Percentiles rank a stretch among this genome's conserved stretches.
Conservation (phyloP, 2,113 vertebrate genomes). For the Ochotona princeps region DNA sequence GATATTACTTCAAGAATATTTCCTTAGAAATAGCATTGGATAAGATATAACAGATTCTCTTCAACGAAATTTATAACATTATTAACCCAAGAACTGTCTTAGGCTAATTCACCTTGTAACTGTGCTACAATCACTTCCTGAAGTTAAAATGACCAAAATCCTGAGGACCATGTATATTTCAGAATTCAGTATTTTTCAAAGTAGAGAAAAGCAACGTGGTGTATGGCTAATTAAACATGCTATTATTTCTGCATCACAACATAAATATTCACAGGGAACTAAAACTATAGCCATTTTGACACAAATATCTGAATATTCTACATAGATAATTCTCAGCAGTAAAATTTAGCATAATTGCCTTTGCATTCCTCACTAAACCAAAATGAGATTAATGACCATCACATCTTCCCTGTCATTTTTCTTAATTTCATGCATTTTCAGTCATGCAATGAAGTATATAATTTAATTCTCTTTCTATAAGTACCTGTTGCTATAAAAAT, state of each 20-base stretch:
- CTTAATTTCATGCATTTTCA: neutral
- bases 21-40: neutral
- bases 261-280: neutral
- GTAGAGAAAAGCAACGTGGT: neutral
- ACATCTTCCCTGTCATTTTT: neutral
- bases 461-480: neutral
- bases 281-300: neutral
- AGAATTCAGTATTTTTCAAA: slow-evolving; percentile 10
- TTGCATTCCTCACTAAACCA: neutral
- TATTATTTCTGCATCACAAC: slow-evolving; percentile 1
- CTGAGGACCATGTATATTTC: neutral
- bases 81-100: slow-evolving; percentile 14
- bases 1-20: neutral
- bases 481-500: neutral
- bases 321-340: slow-evolving; percentile 19
- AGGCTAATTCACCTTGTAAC: neutral
- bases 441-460: neutral
- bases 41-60: neutral
- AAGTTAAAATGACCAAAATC: neutral
- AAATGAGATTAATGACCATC: neutral
- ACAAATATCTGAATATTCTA: neutral
- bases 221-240: neutral
- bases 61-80: neutral
- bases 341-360: neutral
- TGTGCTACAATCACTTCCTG: slow-evolving; percentile 13